A percentile compares a stretch with the other conserved stretches of the same genome.
Conservation (phyloP, 2,113 vertebrate species). For the Isurus oxyrinchus region DNA sequence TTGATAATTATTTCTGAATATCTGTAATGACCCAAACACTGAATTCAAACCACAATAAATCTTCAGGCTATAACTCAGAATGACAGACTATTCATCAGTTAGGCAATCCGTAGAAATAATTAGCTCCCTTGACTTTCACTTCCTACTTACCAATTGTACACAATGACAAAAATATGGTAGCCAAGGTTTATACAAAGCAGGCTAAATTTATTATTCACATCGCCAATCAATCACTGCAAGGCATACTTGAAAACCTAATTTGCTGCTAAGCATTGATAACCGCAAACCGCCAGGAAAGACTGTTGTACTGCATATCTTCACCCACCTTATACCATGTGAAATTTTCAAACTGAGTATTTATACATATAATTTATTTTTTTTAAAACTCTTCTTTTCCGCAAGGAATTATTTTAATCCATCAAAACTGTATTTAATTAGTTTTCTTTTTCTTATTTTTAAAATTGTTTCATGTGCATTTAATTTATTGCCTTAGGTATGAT, state of each 20-base stretch:
- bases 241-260: constrained; percentile 78
- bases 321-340: background rate
- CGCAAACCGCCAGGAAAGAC: constrained; percentile 48
- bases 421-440: background rate
- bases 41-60: constrained; percentile 42
- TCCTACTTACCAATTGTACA: constrained; percentile 55
- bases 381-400: background rate
- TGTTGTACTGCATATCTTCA: constrained; percentile 22
- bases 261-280: constrained; percentile 62
- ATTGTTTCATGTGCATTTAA: background rate
- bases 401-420: background rate
- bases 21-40: constrained; percentile 41
- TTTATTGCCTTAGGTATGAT: background rate
- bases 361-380: background rate
- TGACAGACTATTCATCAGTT: constrained; percentile 52
- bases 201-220: constrained; percentile 65
- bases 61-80: constrained; percentile 46
- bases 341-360: background rate
- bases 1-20: constrained; percentile 39
- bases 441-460: background rate
- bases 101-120: constrained; percentile 51
- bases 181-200: constrained; percentile 55
- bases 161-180: constrained; percentile 61
- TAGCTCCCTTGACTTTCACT: constrained; percentile 53
- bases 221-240: constrained; percentile 70